phyloP scores from a whole-genome alignment of 1,140 invertebrate species.

The Panagrolaimus sp. region DNA sequence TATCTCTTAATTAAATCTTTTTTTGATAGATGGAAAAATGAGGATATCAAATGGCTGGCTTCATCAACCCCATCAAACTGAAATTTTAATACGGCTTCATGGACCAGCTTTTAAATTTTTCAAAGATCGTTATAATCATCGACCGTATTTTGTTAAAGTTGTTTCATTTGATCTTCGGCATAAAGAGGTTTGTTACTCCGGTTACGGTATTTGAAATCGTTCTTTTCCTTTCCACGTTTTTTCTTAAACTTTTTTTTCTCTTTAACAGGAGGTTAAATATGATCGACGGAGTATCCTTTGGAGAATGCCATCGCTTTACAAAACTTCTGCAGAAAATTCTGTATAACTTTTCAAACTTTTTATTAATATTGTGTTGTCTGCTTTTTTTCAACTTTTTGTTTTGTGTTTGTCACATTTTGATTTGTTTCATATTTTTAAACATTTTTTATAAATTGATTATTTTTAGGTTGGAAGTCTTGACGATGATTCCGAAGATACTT shows the following conservation, averaged over 20 bases:
- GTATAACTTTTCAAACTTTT: background rate
- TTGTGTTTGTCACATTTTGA: background rate
- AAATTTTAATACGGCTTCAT: conserved; percentile 25
- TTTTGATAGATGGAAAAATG: conserved; percentile 31
- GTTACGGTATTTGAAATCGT: background rate
- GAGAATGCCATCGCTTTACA: conserved; percentile 7
- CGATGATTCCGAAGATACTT: background rate
- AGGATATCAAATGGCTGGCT: conserved; percentile 30
- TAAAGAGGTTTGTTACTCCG: conserved; percentile 25
- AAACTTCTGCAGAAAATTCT: background rate
- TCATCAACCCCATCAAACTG: conserved; percentile 22
- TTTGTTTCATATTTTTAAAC: background rate
- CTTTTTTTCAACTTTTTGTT: background rate
- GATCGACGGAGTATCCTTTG: background rate
- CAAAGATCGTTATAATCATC: conserved; percentile 19
- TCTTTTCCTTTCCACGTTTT: no score
- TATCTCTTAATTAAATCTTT: background rate
- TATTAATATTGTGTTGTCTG: background rate
- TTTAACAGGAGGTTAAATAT: background rate
- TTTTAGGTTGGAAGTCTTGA: background rate
- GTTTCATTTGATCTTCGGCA: conserved; percentile 25
- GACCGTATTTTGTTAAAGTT: conserved; percentile 22
- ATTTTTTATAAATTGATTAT: no score
- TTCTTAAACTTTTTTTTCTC: background rate
- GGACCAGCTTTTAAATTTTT: conserved; percentile 22